phyloP scores from a whole-genome alignment of 92 coral and sea anemone species.

The Bergia sp. region DNA sequence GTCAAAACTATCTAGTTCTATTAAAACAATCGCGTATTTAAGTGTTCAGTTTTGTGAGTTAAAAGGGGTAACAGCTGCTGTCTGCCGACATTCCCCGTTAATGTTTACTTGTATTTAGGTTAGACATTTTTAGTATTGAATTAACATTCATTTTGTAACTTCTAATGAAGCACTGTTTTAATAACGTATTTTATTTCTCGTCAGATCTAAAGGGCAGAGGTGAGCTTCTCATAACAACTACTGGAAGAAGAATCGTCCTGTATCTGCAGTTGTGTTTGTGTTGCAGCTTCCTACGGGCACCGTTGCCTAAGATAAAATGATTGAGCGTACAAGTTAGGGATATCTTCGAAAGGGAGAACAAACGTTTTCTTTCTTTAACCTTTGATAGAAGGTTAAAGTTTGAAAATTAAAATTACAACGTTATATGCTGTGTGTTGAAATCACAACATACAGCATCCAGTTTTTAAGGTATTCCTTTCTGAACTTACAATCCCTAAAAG shows the following conservation, averaged over 20 bases:
- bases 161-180: not conserved
- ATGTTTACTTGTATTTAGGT: too few relatives aligned
- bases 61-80: too few relatives aligned
- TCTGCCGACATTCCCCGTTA: too few relatives aligned
- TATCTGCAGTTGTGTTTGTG: not conserved
- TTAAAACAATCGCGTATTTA: too few relatives aligned
- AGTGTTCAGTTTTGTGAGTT: too few relatives aligned
- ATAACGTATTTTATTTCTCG: not conserved
- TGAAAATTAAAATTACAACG: not conserved
- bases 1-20: too few relatives aligned
- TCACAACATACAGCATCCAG: not conserved
- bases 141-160: too few relatives aligned
- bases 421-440: not conserved
- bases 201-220: not conserved
- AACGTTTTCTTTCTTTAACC: not conserved
- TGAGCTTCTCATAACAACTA: not conserved
- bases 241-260: not conserved
- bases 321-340: not conserved
- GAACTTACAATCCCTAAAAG: not conserved
- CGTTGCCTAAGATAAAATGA: not conserved
- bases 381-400: not conserved
- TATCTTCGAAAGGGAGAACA: conserved; percentile 7
- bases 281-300: not conserved
- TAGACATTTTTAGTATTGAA: too few relatives aligned
- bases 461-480: not conserved